Conservation (phyloP, 2,113 vertebrate species). For the Axis porcinus region DNA sequence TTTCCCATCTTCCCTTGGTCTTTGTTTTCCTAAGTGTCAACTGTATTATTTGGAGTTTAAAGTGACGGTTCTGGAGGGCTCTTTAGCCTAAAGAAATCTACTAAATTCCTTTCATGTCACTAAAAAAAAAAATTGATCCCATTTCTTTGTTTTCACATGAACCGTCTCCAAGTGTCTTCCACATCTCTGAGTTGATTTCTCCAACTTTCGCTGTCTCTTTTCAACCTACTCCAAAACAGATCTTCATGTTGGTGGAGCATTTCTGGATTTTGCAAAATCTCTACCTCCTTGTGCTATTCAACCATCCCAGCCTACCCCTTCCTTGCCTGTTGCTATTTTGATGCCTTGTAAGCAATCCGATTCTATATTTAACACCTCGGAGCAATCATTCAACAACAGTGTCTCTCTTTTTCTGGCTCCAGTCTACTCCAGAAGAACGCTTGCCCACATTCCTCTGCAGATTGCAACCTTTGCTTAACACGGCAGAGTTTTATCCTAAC, state of each 20-base stretch:
- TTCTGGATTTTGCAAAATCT: not conserved
- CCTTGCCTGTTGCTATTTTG: too few species aligned
- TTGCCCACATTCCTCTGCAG: accelerated
- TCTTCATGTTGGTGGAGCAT: not conserved
- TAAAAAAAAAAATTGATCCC: not conserved
- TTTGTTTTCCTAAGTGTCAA: not conserved
- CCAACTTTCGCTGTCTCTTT: not conserved
- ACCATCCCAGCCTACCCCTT: not conserved
- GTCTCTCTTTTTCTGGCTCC: not conserved
- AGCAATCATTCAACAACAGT: not conserved
- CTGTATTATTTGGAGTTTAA: not conserved
- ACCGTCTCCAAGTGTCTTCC: not conserved
- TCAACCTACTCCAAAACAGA: not conserved
- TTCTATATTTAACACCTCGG: not conserved
- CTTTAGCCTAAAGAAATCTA: not conserved
- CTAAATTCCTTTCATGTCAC: not conserved
- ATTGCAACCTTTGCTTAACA: accelerated
- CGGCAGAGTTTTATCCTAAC: accelerated
- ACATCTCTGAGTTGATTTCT: not conserved
- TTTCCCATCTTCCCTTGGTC: not conserved
- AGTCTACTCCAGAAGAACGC: accelerated
- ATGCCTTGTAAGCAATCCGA: not conserved
- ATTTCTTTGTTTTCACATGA: not conserved
- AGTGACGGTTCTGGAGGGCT: not conserved
- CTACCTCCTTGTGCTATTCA: not conserved